A percentile compares a stretch with the other conserved stretches of the same genome.
Evolutionary conservation across 2,888 invertebrate genomes (phyloP).

Genomic region (Mamestra brassicae): DNA sequence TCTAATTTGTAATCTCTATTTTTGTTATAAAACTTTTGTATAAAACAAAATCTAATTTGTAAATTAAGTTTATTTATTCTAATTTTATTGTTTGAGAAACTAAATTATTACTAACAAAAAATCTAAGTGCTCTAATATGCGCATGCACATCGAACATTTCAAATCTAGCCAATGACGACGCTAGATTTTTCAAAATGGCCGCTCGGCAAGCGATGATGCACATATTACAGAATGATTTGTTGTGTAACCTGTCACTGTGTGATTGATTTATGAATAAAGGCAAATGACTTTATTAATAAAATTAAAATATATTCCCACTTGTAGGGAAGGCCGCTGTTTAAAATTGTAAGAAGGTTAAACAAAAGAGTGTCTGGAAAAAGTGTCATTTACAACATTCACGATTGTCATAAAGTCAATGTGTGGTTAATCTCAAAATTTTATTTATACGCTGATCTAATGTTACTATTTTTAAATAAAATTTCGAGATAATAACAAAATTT

Average conservation of each 20-base stretch:
- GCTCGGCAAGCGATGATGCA: conserved; percentile 48
- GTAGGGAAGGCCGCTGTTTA: not conserved
- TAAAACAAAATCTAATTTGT: conserved; percentile 7
- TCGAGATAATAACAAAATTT: too few species aligned
- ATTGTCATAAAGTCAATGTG: not conserved
- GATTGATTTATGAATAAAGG: conserved; percentile 37
- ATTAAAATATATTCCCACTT: not conserved
- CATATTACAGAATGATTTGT: conserved; percentile 61
- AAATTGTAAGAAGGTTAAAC: conserved; percentile 5
- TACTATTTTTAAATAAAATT: too few species aligned
- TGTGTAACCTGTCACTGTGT: conserved; percentile 51
- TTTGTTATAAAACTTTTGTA: conserved; percentile 7
- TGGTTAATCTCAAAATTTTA: too few species aligned
- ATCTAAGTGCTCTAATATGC: conserved; percentile 62
- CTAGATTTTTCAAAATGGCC: conserved; percentile 52
- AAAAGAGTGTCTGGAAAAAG: not conserved
- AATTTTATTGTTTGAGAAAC: conserved; percentile 15
- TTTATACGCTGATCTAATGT: too few species aligned
- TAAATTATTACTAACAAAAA: conserved; percentile 41
- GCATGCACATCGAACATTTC: conserved; percentile 59
- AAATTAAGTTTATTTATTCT: conserved; percentile 18
- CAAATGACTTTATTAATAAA: conserved; percentile 42
- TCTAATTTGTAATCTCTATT: not conserved
- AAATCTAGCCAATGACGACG: conserved; percentile 28
- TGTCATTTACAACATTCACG: not conserved